Evolutionary conservation across 2,888 invertebrate species (phyloP), one percentile per base, ranked within the genome.

Genomic region (Graphium colonna): DNA sequence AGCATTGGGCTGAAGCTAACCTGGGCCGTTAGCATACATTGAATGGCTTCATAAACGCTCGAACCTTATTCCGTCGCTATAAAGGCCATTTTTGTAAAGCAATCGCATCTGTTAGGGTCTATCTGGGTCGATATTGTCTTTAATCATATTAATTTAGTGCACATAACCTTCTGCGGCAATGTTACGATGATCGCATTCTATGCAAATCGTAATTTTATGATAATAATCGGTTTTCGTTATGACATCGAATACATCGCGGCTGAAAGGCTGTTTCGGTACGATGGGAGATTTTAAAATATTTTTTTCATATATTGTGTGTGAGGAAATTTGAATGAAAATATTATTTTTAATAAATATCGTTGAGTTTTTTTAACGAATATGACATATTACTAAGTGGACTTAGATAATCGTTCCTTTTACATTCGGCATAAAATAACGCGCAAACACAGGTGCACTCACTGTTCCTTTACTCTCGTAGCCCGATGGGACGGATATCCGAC

Each of bases 201-300:
- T 64, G 61, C 61, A 57, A 64, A 64, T 63, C 51, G 54, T 59
- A 60, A 63, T 60, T 59, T 60, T 60, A 63, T 62, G 60, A 56
- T 60, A 61, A 60, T 63, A 42, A 57, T 58, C 56, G 52, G 51
- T 55, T 56, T 59, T 60, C 9, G 58, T 57, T 58, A 60, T 56
- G 56, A 57, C 43, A 38, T 36, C 28, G 36, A 41, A 42, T 3
- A 38, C 9, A 2, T 13, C 33, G 31, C 31, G 31, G n/a, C n/a
- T n/a, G n/a, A n/a, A n/a, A n/a, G n/a, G n/a, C n/a, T n/a, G n/a
- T n/a, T n/a, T n/a, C n/a, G n/a, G n/a, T n/a, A n/a, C n/a, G n/a
- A n/a, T n/a, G n/a, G n/a, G n/a, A n/a, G n/a, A n/a, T n/a, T n/a
- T n/a, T n/a, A n/a, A n/a, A n/a, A n/a, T n/a, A n/a, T n/a, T n/a